Evolutionary conservation across 2,113 vertebrate species (phyloP).

Genomic region (Corythoichthys intestinalis): DNA sequence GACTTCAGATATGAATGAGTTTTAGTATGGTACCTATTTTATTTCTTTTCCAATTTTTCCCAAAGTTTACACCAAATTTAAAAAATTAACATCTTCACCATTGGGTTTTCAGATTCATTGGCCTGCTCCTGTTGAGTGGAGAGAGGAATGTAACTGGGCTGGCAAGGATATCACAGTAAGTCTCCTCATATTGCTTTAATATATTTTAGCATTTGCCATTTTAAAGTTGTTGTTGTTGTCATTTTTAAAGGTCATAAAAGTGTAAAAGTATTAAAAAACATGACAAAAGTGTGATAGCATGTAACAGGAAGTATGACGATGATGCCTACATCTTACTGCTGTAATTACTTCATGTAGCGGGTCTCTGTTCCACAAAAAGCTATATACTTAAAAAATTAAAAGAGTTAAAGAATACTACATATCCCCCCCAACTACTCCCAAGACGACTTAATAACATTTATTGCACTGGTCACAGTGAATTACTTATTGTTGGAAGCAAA

Average conservation of each 20-base stretch:
- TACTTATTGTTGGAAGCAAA: no score
- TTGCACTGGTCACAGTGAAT: no score
- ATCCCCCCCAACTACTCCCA: no score
- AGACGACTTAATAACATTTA: no score
- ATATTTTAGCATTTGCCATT: neutral
- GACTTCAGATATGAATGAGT: neutral
- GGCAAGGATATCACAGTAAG: conserved; percentile 97
- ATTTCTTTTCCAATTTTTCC: no score
- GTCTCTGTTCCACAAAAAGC: no score
- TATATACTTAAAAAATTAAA: no score
- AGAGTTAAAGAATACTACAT: no score
- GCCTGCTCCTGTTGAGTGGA: conserved; percentile 93
- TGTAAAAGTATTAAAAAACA: neutral
- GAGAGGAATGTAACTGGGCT: conserved; percentile 97
- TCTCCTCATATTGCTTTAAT: neutral
- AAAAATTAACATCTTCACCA: neutral
- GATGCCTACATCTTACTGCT: no score
- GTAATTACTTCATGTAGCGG: no score
- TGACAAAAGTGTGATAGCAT: no score
- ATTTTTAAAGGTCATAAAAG: neutral
- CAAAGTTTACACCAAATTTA: neutral
- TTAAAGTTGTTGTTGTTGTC: neutral
- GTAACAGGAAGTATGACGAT: no score
- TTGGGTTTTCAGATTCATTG: conserved; percentile 82
- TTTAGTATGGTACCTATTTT: neutral